phyloP scores from a whole-genome alignment of 2,797 vertebrate species.

The Platalea minor region DNA sequence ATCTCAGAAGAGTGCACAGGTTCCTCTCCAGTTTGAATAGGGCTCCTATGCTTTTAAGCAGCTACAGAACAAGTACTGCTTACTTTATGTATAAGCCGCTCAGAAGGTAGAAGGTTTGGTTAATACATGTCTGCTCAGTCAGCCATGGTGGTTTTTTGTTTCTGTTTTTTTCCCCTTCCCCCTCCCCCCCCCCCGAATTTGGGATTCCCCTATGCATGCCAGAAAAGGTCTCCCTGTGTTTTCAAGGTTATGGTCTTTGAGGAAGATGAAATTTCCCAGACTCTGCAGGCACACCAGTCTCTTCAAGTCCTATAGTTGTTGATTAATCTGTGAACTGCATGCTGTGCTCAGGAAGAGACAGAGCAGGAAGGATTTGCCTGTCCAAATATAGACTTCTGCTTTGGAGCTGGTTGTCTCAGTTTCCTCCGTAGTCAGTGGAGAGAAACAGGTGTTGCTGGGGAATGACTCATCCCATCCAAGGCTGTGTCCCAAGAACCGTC shows the following conservation, averaged over 20 bases:
- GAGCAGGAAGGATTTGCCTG: conserved; percentile 6
- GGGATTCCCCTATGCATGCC: neutral
- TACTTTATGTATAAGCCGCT: neutral
- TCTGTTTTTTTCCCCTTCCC: neutral
- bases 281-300: neutral
- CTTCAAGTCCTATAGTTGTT: neutral
- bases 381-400: neutral
- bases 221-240: neutral
- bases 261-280: neutral
- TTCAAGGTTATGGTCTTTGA: neutral
- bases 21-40: neutral
- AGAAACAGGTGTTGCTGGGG: neutral
- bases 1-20: neutral
- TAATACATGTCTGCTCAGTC: neutral
- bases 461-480: neutral
- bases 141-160: neutral
- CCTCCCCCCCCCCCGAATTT: neutral
- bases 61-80: neutral
- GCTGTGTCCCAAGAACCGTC: neutral
- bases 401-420: neutral
- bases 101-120: neutral
- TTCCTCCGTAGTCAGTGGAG: neutral
- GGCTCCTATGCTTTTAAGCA: neutral
- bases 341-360: neutral
- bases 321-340: neutral